These are phyloP conservation scores for Chymomyza procnemis DNA, from an alignment of 2,888 invertebrate genomes.

Conservation along the genomic window DNA sequence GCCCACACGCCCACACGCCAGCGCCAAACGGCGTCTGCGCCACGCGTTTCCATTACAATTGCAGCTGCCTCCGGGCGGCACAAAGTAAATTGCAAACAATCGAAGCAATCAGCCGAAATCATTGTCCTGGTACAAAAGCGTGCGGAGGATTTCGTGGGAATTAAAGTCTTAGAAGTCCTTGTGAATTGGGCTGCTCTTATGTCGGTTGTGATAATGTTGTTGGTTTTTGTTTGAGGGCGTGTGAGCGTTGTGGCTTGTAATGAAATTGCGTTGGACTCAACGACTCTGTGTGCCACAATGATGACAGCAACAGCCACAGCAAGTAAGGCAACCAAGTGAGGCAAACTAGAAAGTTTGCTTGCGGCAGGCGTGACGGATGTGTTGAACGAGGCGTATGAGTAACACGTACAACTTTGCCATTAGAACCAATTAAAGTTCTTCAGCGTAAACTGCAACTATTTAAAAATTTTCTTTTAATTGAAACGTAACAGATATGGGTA, in stretches of 20 bases:
- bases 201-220: neutral
- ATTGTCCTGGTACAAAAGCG: constrained; percentile 49
- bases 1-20: neutral
- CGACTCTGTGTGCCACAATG: neutral
- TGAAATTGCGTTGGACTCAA: neutral
- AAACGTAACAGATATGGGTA: constrained; percentile 18
- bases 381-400: constrained; percentile 33
- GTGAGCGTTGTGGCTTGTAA: constrained; percentile 5
- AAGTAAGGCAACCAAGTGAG: too few relatives aligned
- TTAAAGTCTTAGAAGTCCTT: constrained; percentile 48
- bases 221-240: neutral
- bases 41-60: neutral
- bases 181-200: neutral
- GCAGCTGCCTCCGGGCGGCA: neutral
- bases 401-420: constrained; percentile 41
- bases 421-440: constrained; percentile 9
- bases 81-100: constrained; percentile 61
- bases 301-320: too few relatives aligned
- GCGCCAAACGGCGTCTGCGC: constrained; percentile 7
- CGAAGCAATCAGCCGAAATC: constrained; percentile 67
- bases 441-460: neutral
- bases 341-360: constrained; percentile 29
- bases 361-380: constrained; percentile 1
- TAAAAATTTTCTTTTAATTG: constrained; percentile 31
- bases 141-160: constrained; percentile 54